Percentiles rank a stretch among this genome's conserved stretches.
These are phyloP conservation scores for Chionomys nivalis DNA, from an alignment of 2,113 vertebrate genomes.

Conservation along the genomic window DNA sequence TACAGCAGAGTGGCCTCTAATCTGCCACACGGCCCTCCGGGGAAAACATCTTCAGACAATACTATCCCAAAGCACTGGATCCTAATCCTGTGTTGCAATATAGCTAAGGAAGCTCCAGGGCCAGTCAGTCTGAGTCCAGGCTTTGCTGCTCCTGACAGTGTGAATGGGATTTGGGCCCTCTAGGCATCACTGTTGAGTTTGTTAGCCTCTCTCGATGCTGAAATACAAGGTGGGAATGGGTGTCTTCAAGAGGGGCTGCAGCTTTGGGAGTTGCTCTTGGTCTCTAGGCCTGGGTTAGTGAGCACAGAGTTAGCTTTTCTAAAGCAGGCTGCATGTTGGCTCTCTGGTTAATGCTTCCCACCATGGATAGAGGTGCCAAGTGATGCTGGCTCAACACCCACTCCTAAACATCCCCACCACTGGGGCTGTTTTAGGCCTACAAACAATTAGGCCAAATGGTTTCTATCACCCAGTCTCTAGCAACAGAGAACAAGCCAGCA, in stretches of 20 bases:
- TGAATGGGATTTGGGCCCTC: background rate
- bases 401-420: background rate
- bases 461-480: background rate
- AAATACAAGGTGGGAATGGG: background rate
- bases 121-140: background rate
- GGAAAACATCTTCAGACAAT: background rate
- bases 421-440: background rate
- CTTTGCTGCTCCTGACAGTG: background rate
- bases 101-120: background rate
- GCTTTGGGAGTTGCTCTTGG: background rate
- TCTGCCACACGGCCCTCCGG: background rate
- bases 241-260: no score
- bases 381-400: no score
- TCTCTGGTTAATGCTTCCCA: background rate
- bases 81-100: background rate
- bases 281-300: background rate
- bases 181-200: background rate
- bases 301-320: background rate
- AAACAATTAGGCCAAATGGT: background rate
- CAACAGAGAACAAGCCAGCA: background rate
- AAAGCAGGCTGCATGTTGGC: background rate
- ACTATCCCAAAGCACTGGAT: background rate
- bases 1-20: background rate
- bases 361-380: no score
- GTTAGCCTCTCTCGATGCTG: background rate